Evolutionary conservation across 2,113 vertebrate species (phyloP).

Genomic region (Probosciger aterrimus): DNA sequence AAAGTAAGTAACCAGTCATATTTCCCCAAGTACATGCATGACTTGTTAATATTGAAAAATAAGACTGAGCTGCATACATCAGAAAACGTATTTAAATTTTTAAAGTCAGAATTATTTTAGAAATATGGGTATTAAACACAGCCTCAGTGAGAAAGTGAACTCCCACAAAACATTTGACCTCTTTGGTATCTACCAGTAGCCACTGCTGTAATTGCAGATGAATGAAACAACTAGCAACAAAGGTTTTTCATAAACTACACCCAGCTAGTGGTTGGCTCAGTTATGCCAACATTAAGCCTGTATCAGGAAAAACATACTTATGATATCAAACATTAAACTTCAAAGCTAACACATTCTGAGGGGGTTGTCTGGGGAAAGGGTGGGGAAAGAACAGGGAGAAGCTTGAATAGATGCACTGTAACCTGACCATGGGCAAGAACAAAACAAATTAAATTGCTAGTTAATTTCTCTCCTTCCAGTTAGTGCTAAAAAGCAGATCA

Average conservation of each 20-base stretch:
- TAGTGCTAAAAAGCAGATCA: not conserved
- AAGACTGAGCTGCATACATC: not conserved
- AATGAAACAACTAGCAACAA: not conserved
- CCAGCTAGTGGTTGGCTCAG: not conserved
- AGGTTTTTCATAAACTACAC: not conserved
- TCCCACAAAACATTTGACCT: not conserved
- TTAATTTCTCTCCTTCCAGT: not conserved
- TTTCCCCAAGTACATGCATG: not conserved
- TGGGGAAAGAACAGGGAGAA: not conserved
- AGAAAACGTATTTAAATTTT: not conserved
- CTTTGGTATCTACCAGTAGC: not conserved
- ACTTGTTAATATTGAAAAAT: not conserved
- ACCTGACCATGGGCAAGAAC: not conserved
- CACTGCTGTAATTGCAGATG: not conserved
- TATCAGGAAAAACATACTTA: not conserved
- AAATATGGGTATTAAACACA: not conserved
- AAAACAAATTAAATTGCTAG: not conserved
- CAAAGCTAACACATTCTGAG: not conserved
- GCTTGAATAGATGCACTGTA: not conserved
- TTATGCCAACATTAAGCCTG: not conserved
- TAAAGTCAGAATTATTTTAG: not conserved
- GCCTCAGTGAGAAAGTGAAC: not conserved
- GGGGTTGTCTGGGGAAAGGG: not conserved
- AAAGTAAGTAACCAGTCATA: not conserved
- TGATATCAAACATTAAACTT: not conserved